These are phyloP conservation scores for Podarcis muralis DNA, from an alignment of 2,113 vertebrate genomes.

Conservation along the genomic window DNA sequence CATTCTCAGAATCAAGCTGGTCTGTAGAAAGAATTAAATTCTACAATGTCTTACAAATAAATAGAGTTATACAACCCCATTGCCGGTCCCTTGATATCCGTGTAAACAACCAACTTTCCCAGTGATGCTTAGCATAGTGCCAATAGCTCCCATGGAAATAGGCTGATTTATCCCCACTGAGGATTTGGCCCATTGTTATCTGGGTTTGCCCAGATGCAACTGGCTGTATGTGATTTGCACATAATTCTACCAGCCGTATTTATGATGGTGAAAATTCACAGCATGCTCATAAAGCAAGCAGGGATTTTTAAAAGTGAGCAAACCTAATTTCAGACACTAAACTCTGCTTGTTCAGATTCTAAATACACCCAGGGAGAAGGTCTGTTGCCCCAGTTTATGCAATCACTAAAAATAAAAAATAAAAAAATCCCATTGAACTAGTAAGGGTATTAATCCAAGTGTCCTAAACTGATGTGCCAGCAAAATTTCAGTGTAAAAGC, in stretches of 20 bases:
- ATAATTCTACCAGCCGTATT: background rate
- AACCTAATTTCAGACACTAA: background rate
- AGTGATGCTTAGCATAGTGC: background rate
- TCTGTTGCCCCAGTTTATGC: background rate
- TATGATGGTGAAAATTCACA: background rate
- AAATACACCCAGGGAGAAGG: constrained; percentile 6
- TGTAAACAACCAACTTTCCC: background rate
- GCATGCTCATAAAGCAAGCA: background rate
- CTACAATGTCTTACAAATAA: background rate
- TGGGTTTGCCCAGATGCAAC: background rate
- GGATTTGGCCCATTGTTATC: background rate
- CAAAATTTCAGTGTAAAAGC: constrained; percentile 22
- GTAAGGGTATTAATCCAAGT: background rate
- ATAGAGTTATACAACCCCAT: background rate
- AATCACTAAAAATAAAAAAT: background rate
- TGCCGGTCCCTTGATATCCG: background rate
- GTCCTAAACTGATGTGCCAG: background rate
- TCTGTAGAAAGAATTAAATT: background rate
- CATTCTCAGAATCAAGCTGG: background rate
- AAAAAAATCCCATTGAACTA: background rate
- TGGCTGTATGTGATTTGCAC: background rate
- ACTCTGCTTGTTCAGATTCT: background rate
- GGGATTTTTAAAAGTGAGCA: background rate
- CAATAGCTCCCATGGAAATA: background rate
- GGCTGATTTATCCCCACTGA: background rate